A percentile compares a stretch with the other conserved stretches of the same genome.
Conservation (phyloP, 2,113 vertebrate genomes). For the Etia nguti region DNA sequence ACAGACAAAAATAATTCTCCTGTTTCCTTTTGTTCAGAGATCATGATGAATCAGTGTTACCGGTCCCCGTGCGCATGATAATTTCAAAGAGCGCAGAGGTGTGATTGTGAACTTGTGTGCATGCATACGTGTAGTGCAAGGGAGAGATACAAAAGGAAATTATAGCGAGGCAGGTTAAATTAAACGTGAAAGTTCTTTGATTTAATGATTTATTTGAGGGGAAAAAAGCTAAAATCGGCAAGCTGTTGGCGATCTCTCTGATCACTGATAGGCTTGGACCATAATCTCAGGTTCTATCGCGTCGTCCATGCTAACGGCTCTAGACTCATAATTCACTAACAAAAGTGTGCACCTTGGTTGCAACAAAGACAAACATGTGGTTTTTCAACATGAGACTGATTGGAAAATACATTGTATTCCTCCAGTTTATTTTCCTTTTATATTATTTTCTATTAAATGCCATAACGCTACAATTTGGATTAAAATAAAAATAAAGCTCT, state of each 20-base stretch:
- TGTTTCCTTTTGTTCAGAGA: neutral
- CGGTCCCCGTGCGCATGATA: neutral
- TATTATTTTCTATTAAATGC: fast-evolving
- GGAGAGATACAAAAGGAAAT: neutral
- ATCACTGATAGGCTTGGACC: too few relatives aligned
- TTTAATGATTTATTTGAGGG: neutral
- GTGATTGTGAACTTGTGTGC: neutral
- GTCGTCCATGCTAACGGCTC: neutral
- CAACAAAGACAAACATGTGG: neutral
- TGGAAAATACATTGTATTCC: neutral
- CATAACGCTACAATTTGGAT: neutral
- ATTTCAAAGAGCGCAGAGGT: neutral
- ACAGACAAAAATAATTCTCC: neutral
- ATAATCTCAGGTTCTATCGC: too few relatives aligned
- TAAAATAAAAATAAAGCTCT: neutral
- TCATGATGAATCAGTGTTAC: neutral
- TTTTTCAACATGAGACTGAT: fast-evolving
- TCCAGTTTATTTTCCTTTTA: neutral
- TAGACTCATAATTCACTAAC: fast-evolving
- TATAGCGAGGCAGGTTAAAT: neutral
- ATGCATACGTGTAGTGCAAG: neutral
- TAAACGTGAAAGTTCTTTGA: neutral
- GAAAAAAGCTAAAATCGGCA: neutral
- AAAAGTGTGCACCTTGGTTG: neutral
- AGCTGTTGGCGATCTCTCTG: neutral